Evolutionary conservation across 2,113 vertebrate species (phyloP).

Genomic region (Psephotus haematonotus): DNA sequence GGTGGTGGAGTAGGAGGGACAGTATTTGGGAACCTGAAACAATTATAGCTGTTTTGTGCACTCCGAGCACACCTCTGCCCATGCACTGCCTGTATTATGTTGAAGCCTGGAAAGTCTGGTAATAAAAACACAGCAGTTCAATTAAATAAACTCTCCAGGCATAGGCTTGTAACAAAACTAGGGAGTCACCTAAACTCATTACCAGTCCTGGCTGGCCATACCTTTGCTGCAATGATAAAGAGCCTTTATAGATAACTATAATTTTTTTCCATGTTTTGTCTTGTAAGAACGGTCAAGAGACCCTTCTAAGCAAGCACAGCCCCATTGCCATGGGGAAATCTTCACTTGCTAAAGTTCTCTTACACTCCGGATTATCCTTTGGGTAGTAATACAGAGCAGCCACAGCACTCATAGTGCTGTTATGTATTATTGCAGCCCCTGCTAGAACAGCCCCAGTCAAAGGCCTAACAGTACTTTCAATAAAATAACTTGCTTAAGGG

Average conservation of each 20-base stretch:
- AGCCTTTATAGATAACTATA: not conserved
- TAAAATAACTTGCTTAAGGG: not conserved
- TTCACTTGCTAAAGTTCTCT: not conserved
- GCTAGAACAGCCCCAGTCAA: not conserved
- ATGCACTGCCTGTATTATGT: not conserved
- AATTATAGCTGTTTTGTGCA: not conserved
- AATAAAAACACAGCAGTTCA: constrained; percentile 49
- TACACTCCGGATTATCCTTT: not conserved
- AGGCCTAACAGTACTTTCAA: not conserved
- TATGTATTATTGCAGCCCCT: not conserved
- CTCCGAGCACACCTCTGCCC: not conserved
- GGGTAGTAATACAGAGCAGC: not conserved
- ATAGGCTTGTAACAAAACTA: constrained; percentile 21
- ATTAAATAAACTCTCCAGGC: constrained; percentile 51
- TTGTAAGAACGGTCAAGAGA: not conserved
- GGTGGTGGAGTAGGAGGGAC: not conserved
- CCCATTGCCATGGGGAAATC: not conserved
- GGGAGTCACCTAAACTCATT: constrained; percentile 15
- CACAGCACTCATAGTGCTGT: not conserved
- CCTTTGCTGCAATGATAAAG: not conserved
- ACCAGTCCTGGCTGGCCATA: not conserved
- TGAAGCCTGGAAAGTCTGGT: constrained; percentile 1
- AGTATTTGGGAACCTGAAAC: not conserved
- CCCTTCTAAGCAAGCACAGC: not conserved
- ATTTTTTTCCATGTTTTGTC: not conserved